Conservation (phyloP, 1,140 invertebrate genomes). For the Drosophila tropicalis region DNA sequence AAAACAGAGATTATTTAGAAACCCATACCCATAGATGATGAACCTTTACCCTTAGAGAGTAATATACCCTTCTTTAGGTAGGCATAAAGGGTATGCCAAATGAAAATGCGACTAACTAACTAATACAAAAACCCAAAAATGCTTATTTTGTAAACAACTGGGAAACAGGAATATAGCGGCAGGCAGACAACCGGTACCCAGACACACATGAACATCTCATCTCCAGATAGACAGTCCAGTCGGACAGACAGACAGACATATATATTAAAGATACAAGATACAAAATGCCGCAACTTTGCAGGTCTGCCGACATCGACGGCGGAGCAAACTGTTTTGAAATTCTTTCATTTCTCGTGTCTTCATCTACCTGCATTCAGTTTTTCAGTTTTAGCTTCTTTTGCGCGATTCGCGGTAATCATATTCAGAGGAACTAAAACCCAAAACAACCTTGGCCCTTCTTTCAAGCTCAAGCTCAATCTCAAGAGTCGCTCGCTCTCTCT, state of each 20-base stretch:
- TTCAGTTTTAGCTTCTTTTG: not conserved
- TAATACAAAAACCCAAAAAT: not conserved
- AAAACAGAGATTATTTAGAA: no score
- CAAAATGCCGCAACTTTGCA: constrained; percentile 12
- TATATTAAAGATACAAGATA: constrained; percentile 7
- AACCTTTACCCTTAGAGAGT: no score
- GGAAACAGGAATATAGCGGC: constrained; percentile 10
- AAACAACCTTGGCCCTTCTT: constrained; percentile 4
- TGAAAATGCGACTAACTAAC: constrained; percentile 4
- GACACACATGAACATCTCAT: not conserved
- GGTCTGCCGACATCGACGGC: not conserved
- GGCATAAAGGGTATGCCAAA: not conserved
- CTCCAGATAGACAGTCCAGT: not conserved
- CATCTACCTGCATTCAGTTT: constrained; percentile 8
- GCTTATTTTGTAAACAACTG: constrained; percentile 10
- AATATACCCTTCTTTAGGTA: not conserved
- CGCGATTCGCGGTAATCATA: constrained; percentile 7
- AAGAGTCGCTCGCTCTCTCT: not conserved
- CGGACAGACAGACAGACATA: not conserved
- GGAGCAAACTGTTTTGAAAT: not conserved
- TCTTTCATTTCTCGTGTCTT: constrained; percentile 1
- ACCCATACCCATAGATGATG: no score
- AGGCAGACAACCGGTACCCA: not conserved
- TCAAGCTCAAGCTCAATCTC: constrained; percentile 3
- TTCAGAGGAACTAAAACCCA: constrained; percentile 9